Evolutionary conservation across 2,797 vertebrate genomes (phyloP), one percentile per base, ranked within the genome.

Genomic region (Molossus molossus): DNA sequence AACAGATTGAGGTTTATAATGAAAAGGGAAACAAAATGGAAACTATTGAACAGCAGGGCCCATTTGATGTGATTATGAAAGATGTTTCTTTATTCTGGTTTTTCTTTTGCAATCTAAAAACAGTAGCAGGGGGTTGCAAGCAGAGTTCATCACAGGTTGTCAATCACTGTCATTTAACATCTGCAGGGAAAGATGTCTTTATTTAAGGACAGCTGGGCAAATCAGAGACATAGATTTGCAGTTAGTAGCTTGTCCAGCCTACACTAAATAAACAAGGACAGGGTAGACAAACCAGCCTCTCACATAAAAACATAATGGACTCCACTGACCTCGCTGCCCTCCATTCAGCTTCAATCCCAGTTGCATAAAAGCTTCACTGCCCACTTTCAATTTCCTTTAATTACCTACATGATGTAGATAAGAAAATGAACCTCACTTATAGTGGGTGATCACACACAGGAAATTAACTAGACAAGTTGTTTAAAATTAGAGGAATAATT

Each of bases 331-430:
- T 98, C 76, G 0, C 96, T 98, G 98, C 98, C 98, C 98, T 98
- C 98, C 98, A 98, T 99, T 99, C 98, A 98, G 98, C 98, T 99
- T 98, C 98, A 98, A 98, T 98, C 98, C 98, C 98, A 98, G 98
- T 98, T 97, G 97, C 98, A 99, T 99, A 99, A 99, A 99, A 98
- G 98, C 98, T 98, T 98, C 98, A 98, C 98, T 98, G 98, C 98
- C 99, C 98, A 98, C 98, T 99, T 98, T 99, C 98, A 99, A 99
- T 99, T 99, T 99, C 98, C 98, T 99, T 98, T 99, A 99, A 99
- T 99, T 99, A 99, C 98, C 98, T 98, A 99, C 98, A 99, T 98
- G 98, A 98, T 98, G 98, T 98, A 99, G 98, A 99, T 99, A 99
- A 99, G 98, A 99, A 99, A 99, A 99, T 99, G 99, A 99, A 99